Evolutionary conservation across 2,888 invertebrate species (phyloP).

Genomic region (Himalopsyche japonica): DNA sequence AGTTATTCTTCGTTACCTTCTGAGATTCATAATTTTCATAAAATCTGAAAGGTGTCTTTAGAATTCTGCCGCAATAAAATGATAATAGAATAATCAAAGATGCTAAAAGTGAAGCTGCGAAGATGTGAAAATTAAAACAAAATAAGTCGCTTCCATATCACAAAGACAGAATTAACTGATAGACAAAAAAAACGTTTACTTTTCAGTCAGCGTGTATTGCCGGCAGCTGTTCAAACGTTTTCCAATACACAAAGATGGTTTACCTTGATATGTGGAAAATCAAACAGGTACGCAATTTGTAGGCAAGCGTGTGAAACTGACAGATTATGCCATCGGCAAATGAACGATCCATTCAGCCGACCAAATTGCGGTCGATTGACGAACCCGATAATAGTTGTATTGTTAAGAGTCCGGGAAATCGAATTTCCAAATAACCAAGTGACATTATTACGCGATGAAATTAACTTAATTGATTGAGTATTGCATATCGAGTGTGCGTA

Average conservation of each 20-base stretch:
- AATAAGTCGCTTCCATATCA: too few species aligned
- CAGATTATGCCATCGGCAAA: neutral
- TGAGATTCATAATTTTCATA: too few species aligned
- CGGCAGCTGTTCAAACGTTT: conserved; percentile 20
- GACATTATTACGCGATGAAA: neutral
- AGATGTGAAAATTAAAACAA: too few species aligned
- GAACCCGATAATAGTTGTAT: neutral
- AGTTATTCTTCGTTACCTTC: too few species aligned
- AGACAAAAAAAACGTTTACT: neutral
- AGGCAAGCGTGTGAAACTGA: neutral
- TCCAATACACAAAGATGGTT: neutral
- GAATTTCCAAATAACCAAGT: neutral
- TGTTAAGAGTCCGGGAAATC: neutral
- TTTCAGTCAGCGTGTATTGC: neutral
- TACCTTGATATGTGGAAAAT: conserved; percentile 18
- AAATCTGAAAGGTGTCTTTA: too few species aligned
- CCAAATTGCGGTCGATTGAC: neutral
- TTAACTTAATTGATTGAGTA: too few species aligned
- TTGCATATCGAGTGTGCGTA: too few species aligned
- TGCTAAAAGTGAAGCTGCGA: too few species aligned
- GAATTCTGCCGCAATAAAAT: too few species aligned
- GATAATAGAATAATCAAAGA: too few species aligned
- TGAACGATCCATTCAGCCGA: neutral
- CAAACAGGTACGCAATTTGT: neutral
- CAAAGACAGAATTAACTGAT: too few species aligned